These are phyloP conservation scores for Anaspis maculata DNA, from an alignment of 2,888 invertebrate species.

Conservation along the genomic window DNA sequence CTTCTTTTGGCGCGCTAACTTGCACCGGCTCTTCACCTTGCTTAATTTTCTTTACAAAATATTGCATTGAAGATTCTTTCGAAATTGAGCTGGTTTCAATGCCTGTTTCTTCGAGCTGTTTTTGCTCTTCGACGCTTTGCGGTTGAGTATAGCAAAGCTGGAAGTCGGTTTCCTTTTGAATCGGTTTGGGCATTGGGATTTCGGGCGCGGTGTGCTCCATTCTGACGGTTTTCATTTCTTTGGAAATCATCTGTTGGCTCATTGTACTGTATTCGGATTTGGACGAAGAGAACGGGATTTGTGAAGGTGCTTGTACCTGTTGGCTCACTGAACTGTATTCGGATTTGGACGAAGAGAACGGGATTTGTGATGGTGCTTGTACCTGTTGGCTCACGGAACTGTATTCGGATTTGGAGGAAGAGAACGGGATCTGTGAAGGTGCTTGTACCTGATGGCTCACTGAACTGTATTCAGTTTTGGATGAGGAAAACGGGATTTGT, in stretches of 20 bases:
- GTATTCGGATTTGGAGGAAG: constrained; percentile 31
- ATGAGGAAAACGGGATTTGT: constrained; percentile 5
- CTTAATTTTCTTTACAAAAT: constrained; percentile 57
- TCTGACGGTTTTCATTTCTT: constrained; percentile 36
- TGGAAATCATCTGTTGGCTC: constrained; percentile 33
- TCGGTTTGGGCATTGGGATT: constrained; percentile 29
- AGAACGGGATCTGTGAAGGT: neutral
- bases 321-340: constrained; percentile 35
- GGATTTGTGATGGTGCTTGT: neutral
- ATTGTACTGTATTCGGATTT: constrained; percentile 35
- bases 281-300: constrained; percentile 17
- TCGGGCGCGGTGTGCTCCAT: constrained; percentile 35
- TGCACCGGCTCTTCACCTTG: constrained; percentile 40
- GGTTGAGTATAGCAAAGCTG: constrained; percentile 22
- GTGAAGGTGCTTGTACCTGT: too few relatives aligned
- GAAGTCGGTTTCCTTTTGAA: constrained; percentile 26
- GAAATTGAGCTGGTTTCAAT: constrained; percentile 54
- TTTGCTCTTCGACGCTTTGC: constrained; percentile 22
- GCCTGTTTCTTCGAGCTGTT: constrained; percentile 28
- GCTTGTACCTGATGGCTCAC: constrained; percentile 30
- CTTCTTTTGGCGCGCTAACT: constrained; percentile 38
- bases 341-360: constrained; percentile 23
- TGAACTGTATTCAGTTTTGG: constrained; percentile 34
- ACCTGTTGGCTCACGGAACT: constrained; percentile 34
- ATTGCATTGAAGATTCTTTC: constrained; percentile 57